Evolutionary conservation across 2,797 vertebrate genomes (phyloP), one percentile per base, ranked within the genome.

Genomic region (Phyllotis vaccarum): DNA sequence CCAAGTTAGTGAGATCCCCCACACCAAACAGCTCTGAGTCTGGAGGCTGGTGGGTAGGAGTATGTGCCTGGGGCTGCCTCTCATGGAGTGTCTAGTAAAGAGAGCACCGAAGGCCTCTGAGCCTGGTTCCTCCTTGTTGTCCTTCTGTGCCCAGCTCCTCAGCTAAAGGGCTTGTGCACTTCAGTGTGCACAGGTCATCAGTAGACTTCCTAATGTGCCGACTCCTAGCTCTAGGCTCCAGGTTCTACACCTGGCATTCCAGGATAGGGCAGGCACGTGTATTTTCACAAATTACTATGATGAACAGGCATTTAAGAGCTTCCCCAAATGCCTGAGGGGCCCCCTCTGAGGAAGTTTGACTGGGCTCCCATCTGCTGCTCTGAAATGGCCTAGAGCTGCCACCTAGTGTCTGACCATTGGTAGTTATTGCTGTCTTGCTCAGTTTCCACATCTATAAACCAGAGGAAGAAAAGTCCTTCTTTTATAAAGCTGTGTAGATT

Each of bases 11-110:
- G 37, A 37, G 19, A 2, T 5, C 7, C 17, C 14, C 24, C 29
- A 21, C 31, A 46, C 14, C 29, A 24, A 54, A 8, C 56, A 54
- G 24, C 46, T n/a, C 2, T 4, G 56, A 5, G 14, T 34, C 52
- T 6, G 0, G 19, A 56, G 40, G 62, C 58, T 3, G 40, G 49
- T 37, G n/a, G 21, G 9, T 13, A 17, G n/a, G 34, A 37, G 64
- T 1, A 49, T 34, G 60, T 52, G 34, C 37, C 21, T 0, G 29
- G 19, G 66, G 29, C 13, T 64, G 14, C 13, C 56, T 16, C 72
- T 43, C 12, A 0, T 0, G 6, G 24, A 0, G 21, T n/a, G 2
- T 34, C 29, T 72, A n/a, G 2, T 56, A 37, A n/a, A 5, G 40
- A 46, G 49, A 5, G 9, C 14, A 2, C 3, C 5, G 9, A 6